Conservation (phyloP, 1,140 invertebrate genomes). For the Calephelis nemesis region DNA sequence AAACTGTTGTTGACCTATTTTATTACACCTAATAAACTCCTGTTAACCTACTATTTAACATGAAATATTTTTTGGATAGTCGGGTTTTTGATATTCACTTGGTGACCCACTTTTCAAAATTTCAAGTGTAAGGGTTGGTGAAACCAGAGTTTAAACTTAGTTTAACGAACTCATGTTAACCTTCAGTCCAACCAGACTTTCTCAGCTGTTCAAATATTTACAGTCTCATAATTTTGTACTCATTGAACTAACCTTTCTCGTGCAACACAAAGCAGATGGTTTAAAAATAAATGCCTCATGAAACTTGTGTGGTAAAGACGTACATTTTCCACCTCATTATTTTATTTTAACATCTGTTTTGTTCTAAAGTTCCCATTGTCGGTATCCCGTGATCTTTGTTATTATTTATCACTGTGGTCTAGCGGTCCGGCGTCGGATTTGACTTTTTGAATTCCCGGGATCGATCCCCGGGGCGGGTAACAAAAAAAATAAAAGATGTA, state of each 20-base stretch:
- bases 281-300: conserved; percentile 14
- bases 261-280: conserved; percentile 6
- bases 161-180: not conserved
- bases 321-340: not conserved
- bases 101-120: too few species aligned
- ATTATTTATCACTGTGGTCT: too few species aligned
- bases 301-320: not conserved
- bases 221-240: conserved; percentile 14
- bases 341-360: not conserved
- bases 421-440: too few species aligned
- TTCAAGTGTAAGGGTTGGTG: not conserved
- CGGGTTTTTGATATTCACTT: too few species aligned
- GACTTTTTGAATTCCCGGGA: too few species aligned
- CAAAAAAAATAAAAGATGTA: too few species aligned
- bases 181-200: not conserved
- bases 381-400: too few species aligned
- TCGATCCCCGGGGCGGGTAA: too few species aligned
- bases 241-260: conserved; percentile 14
- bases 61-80: too few species aligned
- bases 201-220: conserved; percentile 14
- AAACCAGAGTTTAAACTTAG: not conserved
- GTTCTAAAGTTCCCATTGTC: too few species aligned
- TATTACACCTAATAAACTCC: too few species aligned
- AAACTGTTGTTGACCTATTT: not conserved
- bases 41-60: too few species aligned